Conservation (phyloP, 1,140 invertebrate species). For the Adoxophyes honmai region DNA sequence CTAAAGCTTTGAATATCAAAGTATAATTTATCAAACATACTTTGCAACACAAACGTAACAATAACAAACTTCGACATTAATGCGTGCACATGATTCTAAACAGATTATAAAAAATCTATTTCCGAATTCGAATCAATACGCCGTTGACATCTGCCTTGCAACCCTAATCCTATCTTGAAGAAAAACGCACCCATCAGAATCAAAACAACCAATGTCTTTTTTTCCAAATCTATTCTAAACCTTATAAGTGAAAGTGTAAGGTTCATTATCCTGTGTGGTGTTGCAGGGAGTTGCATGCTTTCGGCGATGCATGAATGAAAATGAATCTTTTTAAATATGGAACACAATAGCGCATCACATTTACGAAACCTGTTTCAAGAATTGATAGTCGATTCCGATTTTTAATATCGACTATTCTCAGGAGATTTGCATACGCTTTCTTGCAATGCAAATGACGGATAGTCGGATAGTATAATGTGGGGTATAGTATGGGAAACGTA, state of each 20-base stretch:
- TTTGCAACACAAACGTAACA: conserved; percentile 14
- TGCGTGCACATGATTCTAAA: conserved; percentile 32
- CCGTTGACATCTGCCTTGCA: conserved; percentile 61
- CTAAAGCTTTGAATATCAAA: not conserved
- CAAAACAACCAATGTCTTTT: not conserved
- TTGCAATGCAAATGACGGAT: conserved; percentile 68
- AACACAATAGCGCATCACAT: conserved; percentile 49
- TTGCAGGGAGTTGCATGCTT: too few species aligned
- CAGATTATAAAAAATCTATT: conserved; percentile 64
- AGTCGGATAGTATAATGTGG: conserved; percentile 3
- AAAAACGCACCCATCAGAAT: conserved; percentile 1
- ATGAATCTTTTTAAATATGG: conserved; percentile 13
- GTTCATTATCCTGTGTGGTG: not conserved
- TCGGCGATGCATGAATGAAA: not conserved
- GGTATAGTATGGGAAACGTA: conserved; percentile 60
- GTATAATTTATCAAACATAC: conserved; percentile 13
- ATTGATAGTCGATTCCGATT: conserved; percentile 65
- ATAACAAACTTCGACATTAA: conserved; percentile 35
- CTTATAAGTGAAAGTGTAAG: not conserved
- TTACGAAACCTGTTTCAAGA: conserved; percentile 69
- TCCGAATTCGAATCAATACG: conserved; percentile 45
- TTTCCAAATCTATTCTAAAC: not conserved
- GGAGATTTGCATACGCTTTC: conserved; percentile 66
- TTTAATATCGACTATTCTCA: conserved; percentile 50
- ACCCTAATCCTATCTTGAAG: conserved; percentile 54